Conservation (phyloP, 2,888 invertebrate genomes). For the Drosophila fungiperda region DNA sequence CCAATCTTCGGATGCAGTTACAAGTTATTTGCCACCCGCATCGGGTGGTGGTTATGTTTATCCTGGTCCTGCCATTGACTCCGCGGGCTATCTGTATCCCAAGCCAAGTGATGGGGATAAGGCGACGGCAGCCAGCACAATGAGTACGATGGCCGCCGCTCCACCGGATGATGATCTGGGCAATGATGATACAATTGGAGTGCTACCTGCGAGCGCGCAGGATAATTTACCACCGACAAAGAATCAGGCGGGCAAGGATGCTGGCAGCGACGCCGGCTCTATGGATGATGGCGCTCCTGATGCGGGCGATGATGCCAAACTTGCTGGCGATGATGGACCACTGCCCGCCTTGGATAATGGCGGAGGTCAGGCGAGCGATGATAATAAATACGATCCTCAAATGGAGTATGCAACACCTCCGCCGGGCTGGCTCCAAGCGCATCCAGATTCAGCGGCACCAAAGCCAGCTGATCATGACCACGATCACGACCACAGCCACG, state of each 20-base stretch:
- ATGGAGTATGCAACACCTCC: slow-evolving; percentile 84
- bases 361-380: slow-evolving; percentile 52
- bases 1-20: slow-evolving; percentile 71
- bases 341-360: slow-evolving; percentile 52
- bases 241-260: slow-evolving; percentile 48
- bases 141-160: slow-evolving; percentile 39
- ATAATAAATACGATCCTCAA: slow-evolving; percentile 74
- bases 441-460: slow-evolving; percentile 71
- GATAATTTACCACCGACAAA: slow-evolving; percentile 53
- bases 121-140: slow-evolving; percentile 69
- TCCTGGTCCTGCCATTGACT: slow-evolving; percentile 51
- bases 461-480: slow-evolving; percentile 68
- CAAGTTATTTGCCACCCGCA: slow-evolving; percentile 83
- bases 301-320: slow-evolving; percentile 22
- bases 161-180: slow-evolving; percentile 59
- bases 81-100: slow-evolving; percentile 62
- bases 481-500: slow-evolving; percentile 55
- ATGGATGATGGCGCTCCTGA: slow-evolving; percentile 22
- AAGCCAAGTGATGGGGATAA: slow-evolving; percentile 64
- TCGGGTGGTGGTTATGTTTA: slow-evolving; percentile 76
- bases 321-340: slow-evolving; percentile 16
- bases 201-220: slow-evolving; percentile 79
- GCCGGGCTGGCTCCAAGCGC: slow-evolving; percentile 81
- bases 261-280: slow-evolving; percentile 8
- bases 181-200: slow-evolving; percentile 73